These are phyloP conservation scores for Pontoporia blainvillei DNA, from an alignment of 2,113 vertebrate genomes.

Conservation along the genomic window DNA sequence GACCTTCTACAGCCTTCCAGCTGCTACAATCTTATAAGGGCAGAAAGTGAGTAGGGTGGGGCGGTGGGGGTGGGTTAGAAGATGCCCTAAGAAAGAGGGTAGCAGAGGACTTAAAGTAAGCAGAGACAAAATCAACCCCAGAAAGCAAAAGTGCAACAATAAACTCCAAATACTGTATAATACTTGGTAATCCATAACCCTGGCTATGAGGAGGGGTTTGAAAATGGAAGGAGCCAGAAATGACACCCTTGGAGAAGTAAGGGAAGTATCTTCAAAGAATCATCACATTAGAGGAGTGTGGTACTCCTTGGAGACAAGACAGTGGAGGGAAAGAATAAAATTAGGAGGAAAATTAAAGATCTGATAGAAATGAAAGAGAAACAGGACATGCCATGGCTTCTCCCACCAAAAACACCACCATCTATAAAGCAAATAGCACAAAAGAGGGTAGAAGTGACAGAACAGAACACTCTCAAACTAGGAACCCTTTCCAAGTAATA, in stretches of 20 bases:
- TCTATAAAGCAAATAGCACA: background rate
- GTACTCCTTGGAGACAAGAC: background rate
- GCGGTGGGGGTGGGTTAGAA: background rate
- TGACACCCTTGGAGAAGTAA: background rate
- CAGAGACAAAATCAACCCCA: background rate
- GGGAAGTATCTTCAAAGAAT: background rate
- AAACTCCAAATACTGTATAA: background rate
- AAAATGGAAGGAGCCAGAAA: conserved; percentile 17
- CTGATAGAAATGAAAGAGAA: background rate
- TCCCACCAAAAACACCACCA: background rate
- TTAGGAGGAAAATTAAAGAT: background rate
- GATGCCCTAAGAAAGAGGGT: background rate
- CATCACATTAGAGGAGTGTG: background rate
- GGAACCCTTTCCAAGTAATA: background rate
- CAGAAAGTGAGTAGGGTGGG: background rate
- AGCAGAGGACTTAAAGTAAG: background rate
- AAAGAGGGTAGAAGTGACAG: background rate
- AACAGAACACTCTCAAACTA: background rate
- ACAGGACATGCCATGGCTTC: background rate
- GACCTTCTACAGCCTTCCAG: background rate
- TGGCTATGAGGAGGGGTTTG: background rate
- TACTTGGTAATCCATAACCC: background rate
- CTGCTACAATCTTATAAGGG: background rate
- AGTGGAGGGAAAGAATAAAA: background rate
- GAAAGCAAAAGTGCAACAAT: background rate